phyloP scores from a whole-genome alignment of 1,140 invertebrate genomes.

The Whitmania pigra region DNA sequence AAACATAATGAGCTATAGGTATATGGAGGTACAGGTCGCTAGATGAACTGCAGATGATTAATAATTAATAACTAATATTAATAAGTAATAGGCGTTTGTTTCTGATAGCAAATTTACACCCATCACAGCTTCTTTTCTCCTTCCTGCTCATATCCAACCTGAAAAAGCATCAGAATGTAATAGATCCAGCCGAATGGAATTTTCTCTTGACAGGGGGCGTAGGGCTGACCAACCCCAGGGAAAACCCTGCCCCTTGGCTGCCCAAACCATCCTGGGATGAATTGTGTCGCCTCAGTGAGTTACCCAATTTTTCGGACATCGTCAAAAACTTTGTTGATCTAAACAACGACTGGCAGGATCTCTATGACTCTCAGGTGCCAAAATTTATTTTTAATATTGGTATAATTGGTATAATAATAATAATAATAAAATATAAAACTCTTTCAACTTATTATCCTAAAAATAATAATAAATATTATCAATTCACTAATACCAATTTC shows the following conservation, averaged over 20 bases:
- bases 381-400: too few relatives aligned
- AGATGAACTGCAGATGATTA: too few relatives aligned
- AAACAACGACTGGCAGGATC: conserved; percentile 54
- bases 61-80: too few relatives aligned
- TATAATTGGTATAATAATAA: background rate
- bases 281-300: conserved; percentile 57
- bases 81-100: too few relatives aligned
- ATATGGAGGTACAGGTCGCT: too few relatives aligned
- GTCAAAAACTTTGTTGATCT: conserved; percentile 44
- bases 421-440: too few relatives aligned
- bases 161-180: conserved; percentile 56
- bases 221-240: conserved; percentile 60
- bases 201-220: conserved; percentile 81
- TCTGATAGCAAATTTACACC: background rate
- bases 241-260: conserved; percentile 57
- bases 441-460: too few relatives aligned
- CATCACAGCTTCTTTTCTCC: conserved; percentile 62
- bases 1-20: too few relatives aligned
- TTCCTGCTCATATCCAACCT: conserved; percentile 68
- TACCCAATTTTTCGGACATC: conserved; percentile 50
- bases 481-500: too few relatives aligned
- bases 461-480: too few relatives aligned
- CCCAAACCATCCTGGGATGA: conserved; percentile 70
- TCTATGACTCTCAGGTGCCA: conserved; percentile 48
- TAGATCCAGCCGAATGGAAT: conserved; percentile 59